Evolutionary conservation across 1,140 invertebrate genomes (phyloP), one percentile per base, ranked within the genome.

Genomic region (Heliconius hermathena): DNA sequence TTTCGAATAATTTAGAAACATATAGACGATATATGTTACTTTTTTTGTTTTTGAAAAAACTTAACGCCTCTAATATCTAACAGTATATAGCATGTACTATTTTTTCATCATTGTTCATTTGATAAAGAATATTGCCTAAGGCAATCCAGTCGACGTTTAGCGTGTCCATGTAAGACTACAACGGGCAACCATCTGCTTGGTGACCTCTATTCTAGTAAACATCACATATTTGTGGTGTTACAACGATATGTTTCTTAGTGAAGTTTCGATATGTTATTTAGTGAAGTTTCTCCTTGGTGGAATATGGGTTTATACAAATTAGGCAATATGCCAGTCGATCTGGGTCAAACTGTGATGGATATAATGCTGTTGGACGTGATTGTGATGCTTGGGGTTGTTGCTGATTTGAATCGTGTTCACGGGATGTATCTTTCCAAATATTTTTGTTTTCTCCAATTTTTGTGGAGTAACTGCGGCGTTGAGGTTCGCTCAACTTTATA

Each of bases 271-370:
- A 46, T 8, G n/a, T 57, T 57, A 22, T 22, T 57, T 57, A 22
- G 54, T 20, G 20, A 57, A 22, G 16, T 20, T 9, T 57, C n/a
- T 20, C 57, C 22, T 66, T 29, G 57, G 57, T n/a, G 18, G 54
- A 8, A 29, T 90, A 88, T 88, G 89, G 85, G 89, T 88, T 91
- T 89, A 90, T 82, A 93, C 90, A 90, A 92, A 91, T 92, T 92
- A 90, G 90, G 90, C 89, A 91, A 93, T 88, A 84, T 83, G 83
- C 83, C 88, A 90, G 91, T 91, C 91, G 88, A 85, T 85, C 80
- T 89, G 83, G 90, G 90, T 90, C 89, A 85, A 86, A 90, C 87
- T 87, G 79, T 85, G 80, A 54, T 74, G 16, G 72, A 46, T 71
- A 26, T 20, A 52, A 11, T 70, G 78, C 82, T 66, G 29, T 41